These are phyloP conservation scores for Nycticebus coucang DNA, from an alignment of 2,113 vertebrate genomes.

Conservation along the genomic window DNA sequence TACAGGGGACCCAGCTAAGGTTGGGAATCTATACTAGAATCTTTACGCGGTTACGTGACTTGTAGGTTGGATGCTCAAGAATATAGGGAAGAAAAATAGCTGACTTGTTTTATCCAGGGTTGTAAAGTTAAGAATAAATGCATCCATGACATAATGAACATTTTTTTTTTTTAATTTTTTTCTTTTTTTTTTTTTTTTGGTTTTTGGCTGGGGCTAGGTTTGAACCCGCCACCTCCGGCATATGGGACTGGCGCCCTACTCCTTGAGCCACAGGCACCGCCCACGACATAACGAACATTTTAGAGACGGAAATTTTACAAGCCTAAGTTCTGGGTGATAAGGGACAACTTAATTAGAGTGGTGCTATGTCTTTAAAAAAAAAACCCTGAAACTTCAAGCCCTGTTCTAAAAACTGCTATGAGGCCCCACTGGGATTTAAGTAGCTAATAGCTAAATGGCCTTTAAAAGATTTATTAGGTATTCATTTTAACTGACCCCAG, in stretches of 20 bases:
- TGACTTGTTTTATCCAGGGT: background rate
- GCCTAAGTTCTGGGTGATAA: background rate
- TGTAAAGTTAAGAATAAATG: background rate
- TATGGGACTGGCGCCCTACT: too few relatives aligned
- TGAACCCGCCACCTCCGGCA: too few relatives aligned
- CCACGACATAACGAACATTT: background rate
- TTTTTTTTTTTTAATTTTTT: too few relatives aligned
- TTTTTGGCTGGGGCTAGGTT: too few relatives aligned
- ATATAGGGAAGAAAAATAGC: background rate
- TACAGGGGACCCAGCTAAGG: background rate
- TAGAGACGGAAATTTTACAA: background rate
- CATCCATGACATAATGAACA: background rate
- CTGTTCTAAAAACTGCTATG: conserved; percentile 15
- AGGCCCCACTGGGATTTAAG: conserved; percentile 37
- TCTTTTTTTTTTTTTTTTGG: too few relatives aligned
- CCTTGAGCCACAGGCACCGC: too few relatives aligned
- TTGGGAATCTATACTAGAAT: background rate
- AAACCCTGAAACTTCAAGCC: background rate
- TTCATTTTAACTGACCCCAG: conserved; percentile 48
- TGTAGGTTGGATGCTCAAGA: background rate
- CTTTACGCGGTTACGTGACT: background rate
- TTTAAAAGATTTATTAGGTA: conserved; percentile 70
- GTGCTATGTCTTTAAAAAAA: conserved; percentile 48
- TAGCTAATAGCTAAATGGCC: conserved; percentile 46
- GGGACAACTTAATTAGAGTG: background rate